Evolutionary conservation across 2,888 invertebrate species (phyloP).

Genomic region (Melanotus villosus): DNA sequence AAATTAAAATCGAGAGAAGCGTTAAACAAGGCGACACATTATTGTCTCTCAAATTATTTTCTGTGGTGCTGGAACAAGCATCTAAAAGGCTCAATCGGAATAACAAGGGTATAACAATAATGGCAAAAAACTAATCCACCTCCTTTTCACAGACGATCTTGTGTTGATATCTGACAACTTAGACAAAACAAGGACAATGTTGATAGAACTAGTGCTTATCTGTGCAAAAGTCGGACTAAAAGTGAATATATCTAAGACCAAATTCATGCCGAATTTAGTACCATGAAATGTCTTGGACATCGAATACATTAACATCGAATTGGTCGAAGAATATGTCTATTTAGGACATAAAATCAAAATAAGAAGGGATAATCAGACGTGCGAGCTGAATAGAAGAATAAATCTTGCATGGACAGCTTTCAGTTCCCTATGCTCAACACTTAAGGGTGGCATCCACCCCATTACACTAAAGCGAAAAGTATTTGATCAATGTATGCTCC

Average conservation of each 20-base stretch:
- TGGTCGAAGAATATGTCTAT: not conserved
- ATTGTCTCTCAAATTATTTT: not conserved
- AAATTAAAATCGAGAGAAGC: not conserved
- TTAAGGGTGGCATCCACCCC: not conserved
- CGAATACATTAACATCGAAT: not conserved
- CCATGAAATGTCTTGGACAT: not conserved
- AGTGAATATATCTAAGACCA: no score
- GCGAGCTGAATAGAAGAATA: slow-evolving; percentile 4
- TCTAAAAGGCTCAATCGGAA: no score
- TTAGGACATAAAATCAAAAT: slow-evolving; percentile 15
- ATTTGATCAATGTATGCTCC: not conserved
- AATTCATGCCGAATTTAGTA: no score
- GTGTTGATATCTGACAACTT: not conserved
- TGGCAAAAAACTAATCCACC: not conserved
- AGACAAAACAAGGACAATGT: no score
- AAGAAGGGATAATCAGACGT: not conserved
- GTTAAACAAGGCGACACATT: not conserved
- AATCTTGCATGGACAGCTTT: slow-evolving; percentile 6
- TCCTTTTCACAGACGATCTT: not conserved
- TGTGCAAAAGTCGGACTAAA: no score
- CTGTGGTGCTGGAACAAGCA: not conserved
- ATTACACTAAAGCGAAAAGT: not conserved
- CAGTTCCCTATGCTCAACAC: not conserved
- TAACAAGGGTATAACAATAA: not conserved
- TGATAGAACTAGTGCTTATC: no score